Evolutionary conservation across 1,140 invertebrate species (phyloP), one percentile per base, ranked within the genome.

Genomic region (Aplysia californica): DNA sequence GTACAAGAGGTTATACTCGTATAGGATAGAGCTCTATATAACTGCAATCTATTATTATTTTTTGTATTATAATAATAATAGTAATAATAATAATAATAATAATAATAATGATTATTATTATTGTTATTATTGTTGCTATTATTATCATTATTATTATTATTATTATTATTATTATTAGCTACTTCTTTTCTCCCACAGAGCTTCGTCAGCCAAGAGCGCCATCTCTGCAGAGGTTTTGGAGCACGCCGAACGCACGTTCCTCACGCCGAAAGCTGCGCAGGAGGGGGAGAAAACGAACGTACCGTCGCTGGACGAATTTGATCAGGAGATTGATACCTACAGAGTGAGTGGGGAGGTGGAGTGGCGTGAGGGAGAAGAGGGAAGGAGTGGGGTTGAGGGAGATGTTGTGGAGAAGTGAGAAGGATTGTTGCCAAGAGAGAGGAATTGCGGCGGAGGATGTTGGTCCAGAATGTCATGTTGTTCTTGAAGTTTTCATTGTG

Each of bases 281-380:
- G 82, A 87, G 39, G 81, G 84, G 26, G 83, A 86, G 50, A 82
- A 82, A 41, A 76, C 77, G n/a, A 82, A 79, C 35, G 80, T 89
- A 0, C 89, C 88, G 3, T 83, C 85, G 26, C 80, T 89, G 68
- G 88, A 89, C 78, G 88, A 90, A 72, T 90, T 90, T 84, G 87
- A 90, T 80, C 71, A 77, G 61, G 89, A 90, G 79, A 90, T 90
- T 69, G 87, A 89, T 58, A 87, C 89, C 50, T 90, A 90, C 78
- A 84, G 80, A 81, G 89, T 89, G 44, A n/a, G 44, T 50, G 44
- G 44, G 44, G 44, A n/a, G 44, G 10, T 15, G 44, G 10, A n/a
- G 44, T 15, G 44, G 44, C 10, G 44, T 50, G 44, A 50, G 44
- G 44, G 44, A 50, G 44, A n/a, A 20, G 29, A 61, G 58, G 29